phyloP scores from a whole-genome alignment of 2,888 invertebrate genomes.

The Lepidocyrtinus sp. region DNA sequence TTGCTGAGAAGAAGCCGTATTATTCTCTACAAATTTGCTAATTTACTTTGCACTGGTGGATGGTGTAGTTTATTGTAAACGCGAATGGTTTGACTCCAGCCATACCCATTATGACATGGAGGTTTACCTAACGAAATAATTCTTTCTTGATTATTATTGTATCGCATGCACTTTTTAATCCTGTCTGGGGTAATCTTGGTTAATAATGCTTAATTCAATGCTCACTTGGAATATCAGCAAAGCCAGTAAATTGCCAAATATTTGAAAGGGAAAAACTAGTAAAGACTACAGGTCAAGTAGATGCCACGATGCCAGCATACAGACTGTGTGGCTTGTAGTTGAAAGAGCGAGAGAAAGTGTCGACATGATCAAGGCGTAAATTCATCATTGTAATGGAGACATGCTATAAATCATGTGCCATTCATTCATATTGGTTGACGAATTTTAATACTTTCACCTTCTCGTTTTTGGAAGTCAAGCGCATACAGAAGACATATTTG shows the following conservation, averaged over 20 bases:
- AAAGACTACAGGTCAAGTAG: background rate
- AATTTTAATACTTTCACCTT: background rate
- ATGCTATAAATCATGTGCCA: background rate
- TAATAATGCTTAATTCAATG: too few relatives aligned
- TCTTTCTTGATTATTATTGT: too few relatives aligned
- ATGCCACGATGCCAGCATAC: background rate
- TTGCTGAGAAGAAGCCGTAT: background rate
- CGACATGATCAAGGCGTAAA: background rate
- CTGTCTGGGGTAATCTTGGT: background rate
- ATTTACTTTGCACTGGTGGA: too few relatives aligned
- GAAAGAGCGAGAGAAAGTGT: background rate
- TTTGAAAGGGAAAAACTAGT: too few relatives aligned
- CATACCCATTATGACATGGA: too few relatives aligned
- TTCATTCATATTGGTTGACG: too few relatives aligned
- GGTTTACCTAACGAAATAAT: too few relatives aligned
- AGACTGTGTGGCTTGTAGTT: background rate
- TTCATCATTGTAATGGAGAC: slow-evolving; percentile 18
- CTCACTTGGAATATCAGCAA: background rate
- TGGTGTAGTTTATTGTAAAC: too few relatives aligned
- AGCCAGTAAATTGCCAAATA: background rate
- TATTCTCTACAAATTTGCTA: too few relatives aligned
- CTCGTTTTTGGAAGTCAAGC: background rate
- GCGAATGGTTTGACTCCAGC: too few relatives aligned
- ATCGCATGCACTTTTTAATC: background rate
- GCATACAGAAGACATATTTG: background rate